Base-by-base conservation (phyloP, 2,888 invertebrate species). In the Sipha maydis region DNA sequence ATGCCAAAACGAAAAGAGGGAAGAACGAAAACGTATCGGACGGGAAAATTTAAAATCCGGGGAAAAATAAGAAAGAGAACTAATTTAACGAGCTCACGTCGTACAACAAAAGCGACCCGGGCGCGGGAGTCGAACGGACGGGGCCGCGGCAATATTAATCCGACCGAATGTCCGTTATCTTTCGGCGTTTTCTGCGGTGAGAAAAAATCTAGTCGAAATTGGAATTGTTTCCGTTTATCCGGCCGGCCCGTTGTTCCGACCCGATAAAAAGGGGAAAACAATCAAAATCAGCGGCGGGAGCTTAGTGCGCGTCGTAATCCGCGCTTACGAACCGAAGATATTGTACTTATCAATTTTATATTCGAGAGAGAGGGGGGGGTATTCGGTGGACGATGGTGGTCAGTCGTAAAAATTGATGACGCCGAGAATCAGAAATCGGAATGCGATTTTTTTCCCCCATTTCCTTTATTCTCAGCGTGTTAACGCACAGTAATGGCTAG, bases 231-330 rank as follows among this genome's bases (percentile, higher is more conserved):
- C 56, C 61, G 80, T 80, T 61, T n/a, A 38, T 80, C 34, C 61
- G 34, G 31, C 73, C 25, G 9, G 11, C 82, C 41, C 61, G 76
- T 61, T 77, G 77, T 48, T 28, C 76, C 67, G 77, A 67, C 25
- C 85, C 54, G 85, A 86, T 79, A 86, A 86, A 86, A 79, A 79
- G 21, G 38, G 25, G 71, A 79, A 61, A 86, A 86, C 85, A 86
- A 86, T 86, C 85, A 56, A 69, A 79, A 71, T 25, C 85, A 69
- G 34, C 69, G 67, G 77, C 48, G 28, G 84, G 56, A 76, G 84
- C 75, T 84, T 84, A 84, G 8, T 48, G 38, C 25, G n/a, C 69
- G 28, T 71, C 75, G 61, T 79, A 79, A 86, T 86, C 85, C 71
- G 79, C n/a, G 48, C 34, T 71, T 54, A 76, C 14, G 61, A 25